Base-by-base conservation (phyloP, 2,797 vertebrate species). In the Naso thynnoides region DNA sequence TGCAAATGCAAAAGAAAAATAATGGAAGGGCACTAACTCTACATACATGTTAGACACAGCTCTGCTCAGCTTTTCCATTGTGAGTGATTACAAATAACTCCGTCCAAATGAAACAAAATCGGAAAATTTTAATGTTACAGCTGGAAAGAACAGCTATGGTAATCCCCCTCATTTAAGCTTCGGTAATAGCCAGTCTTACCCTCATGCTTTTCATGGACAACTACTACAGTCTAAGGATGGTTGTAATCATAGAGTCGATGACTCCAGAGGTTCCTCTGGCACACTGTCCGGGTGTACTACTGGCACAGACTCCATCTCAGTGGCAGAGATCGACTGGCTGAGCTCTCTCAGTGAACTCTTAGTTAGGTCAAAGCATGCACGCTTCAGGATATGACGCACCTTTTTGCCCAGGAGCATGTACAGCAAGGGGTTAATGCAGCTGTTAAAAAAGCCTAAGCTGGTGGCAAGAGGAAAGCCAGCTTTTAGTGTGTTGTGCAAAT, bases 361-460 rank as follows among this genome's bases (percentile, higher is more conserved):
- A 0, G 97, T 95, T 49, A 97, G 89, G 55, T 96, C 94, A 15
- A 97, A 91, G 71, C 96, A 94, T 0, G 96, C 96, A 9, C 70
- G 92, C 79, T 89, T 95, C 18, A 98, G 88, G 60, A 95, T 95
- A 4, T 50, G 86, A 36, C 96, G 94, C 76, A 97, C 95, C 76
- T 94, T 97, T 78, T 96, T 97, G 76, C 95, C 95, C 18, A 98
- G 90, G 19, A 99, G 93, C 76, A 98, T 95, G 0, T 99, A 99
- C 39, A 99, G 95, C 70, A 99, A 88, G 3, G 98, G 98, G 87
- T 99, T 99, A 72, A 99, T 88, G 71, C 98, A 99, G 73, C 98
- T 99, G 87, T 99, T 98, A 81, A 99, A 96, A 89, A 99, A 98
- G 4, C 95, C 97, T 66, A 99, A 86, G 31, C 96, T 96, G 5